Percentiles rank a stretch among this genome's conserved stretches.
Evolutionary conservation across 2,888 invertebrate species (phyloP).

Genomic region (Chrysotoxum bicinctum): DNA sequence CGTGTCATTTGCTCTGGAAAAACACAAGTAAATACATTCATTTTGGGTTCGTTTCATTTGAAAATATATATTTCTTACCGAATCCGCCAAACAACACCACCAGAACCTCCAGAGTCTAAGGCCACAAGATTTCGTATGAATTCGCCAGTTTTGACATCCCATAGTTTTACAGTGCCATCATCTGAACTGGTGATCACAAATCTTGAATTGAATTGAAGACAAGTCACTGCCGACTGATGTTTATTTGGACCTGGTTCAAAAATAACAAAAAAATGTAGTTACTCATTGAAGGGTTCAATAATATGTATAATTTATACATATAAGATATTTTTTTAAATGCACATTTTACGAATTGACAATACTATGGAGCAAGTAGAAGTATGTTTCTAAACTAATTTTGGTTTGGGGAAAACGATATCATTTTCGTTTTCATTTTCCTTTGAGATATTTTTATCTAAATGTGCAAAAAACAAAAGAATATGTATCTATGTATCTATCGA

Average conservation of each 20-base stretch:
- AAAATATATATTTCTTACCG: slow-evolving; percentile 79
- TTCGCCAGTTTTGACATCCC: slow-evolving; percentile 98
- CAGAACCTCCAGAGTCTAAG: slow-evolving; percentile 96
- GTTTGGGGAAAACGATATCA: too few relatives aligned
- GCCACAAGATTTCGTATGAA: slow-evolving; percentile 98
- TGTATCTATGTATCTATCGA: too few relatives aligned
- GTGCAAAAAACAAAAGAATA: too few relatives aligned
- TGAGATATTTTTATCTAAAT: too few relatives aligned
- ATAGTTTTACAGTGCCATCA: slow-evolving; percentile 99
- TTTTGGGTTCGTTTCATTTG: neutral
- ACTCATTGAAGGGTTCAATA: too few relatives aligned
- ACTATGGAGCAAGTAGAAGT: too few relatives aligned
- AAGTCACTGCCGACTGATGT: slow-evolving; percentile 99
- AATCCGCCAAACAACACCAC: slow-evolving; percentile 99
- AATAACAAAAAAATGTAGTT: neutral
- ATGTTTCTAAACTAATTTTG: too few relatives aligned
- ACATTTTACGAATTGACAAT: too few relatives aligned
- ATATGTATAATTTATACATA: too few relatives aligned
- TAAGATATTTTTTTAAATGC: too few relatives aligned
- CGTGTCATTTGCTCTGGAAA: slow-evolving; percentile 91
- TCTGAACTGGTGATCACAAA: slow-evolving; percentile 99
- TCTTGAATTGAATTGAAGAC: slow-evolving; percentile 97
- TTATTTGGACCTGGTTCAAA: slow-evolving; percentile 91
- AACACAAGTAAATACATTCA: neutral
- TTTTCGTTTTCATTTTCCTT: too few relatives aligned